Conservation (phyloP, 2,113 vertebrate genomes). For the Mesitornis unicolor region DNA sequence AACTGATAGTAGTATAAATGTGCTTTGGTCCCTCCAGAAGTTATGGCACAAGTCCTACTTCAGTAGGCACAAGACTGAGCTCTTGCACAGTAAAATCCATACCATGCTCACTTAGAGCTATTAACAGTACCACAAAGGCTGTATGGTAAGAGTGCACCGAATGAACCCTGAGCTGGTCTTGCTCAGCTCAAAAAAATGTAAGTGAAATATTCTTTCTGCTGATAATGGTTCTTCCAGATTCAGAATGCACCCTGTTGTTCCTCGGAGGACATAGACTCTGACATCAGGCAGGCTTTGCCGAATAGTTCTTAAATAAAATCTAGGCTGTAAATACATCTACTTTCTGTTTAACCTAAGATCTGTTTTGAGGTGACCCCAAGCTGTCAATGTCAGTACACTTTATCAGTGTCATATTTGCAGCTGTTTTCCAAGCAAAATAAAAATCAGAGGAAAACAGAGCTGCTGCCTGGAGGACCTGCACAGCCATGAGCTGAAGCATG, state of each 20-base stretch:
- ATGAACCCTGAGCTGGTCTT: background rate
- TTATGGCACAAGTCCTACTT: background rate
- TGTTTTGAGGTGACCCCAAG: background rate
- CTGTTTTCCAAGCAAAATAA: background rate
- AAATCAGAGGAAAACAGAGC: rapidly evolving
- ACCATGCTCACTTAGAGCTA: background rate
- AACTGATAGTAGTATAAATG: background rate
- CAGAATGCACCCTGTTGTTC: background rate
- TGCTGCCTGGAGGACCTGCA: background rate
- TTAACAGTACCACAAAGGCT: background rate
- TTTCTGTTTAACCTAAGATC: background rate
- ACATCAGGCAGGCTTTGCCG: background rate
- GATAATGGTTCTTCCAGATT: background rate
- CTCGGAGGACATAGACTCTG: background rate
- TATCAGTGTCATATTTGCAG: rapidly evolving
- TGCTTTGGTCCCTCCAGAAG: background rate
- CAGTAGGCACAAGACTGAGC: background rate
- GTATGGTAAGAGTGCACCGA: background rate
- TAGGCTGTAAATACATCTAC: background rate
- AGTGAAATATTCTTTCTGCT: background rate
- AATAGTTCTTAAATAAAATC: background rate
- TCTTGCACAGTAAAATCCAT: background rate
- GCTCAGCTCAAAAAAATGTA: background rate
- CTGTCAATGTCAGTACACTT: background rate
- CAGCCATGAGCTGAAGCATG: rapidly evolving